Percentiles rank a stretch among this genome's conserved stretches.
phyloP scores from a whole-genome alignment of 35 echinoderm and acorn worm genomes.

The Nesometra sesokonis region DNA sequence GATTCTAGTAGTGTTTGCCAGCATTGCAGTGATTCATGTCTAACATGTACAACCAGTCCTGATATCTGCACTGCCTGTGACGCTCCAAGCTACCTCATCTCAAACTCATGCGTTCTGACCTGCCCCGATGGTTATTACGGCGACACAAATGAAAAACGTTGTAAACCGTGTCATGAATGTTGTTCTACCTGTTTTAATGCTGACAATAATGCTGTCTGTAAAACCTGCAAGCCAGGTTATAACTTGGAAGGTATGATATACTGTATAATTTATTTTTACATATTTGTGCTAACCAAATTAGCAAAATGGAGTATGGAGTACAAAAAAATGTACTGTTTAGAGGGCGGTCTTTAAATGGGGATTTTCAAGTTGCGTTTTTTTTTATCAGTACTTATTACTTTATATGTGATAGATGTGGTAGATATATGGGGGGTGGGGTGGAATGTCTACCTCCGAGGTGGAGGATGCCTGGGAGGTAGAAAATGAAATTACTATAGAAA shows the following conservation, averaged over 20 bases:
- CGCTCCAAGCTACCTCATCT: constrained; percentile 43
- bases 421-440: too few relatives aligned
- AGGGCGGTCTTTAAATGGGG: background rate
- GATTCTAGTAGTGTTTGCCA: constrained; percentile 19
- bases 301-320: too few relatives aligned
- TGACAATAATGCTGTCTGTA: constrained; percentile 35
- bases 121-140: constrained; percentile 66
- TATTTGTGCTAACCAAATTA: background rate
- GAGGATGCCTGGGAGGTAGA: too few relatives aligned
- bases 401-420: too few relatives aligned
- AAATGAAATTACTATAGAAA: too few relatives aligned
- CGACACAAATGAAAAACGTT: constrained; percentile 16
- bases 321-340: background rate
- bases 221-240: constrained; percentile 35
- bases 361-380: too few relatives aligned
- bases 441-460: too few relatives aligned
- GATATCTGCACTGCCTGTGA: constrained; percentile 39
- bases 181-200: constrained; percentile 80
- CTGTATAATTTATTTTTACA: too few relatives aligned
- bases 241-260: constrained; percentile 50
- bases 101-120: constrained; percentile 7
- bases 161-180: constrained; percentile 29
- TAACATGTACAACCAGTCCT: constrained; percentile 18
- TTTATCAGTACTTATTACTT: too few relatives aligned
- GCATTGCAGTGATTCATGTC: constrained; percentile 33